These are phyloP conservation scores for Temnopleurus reevesii DNA, from an alignment of 53 echinoderm and acorn worm species.

Conservation along the genomic window DNA sequence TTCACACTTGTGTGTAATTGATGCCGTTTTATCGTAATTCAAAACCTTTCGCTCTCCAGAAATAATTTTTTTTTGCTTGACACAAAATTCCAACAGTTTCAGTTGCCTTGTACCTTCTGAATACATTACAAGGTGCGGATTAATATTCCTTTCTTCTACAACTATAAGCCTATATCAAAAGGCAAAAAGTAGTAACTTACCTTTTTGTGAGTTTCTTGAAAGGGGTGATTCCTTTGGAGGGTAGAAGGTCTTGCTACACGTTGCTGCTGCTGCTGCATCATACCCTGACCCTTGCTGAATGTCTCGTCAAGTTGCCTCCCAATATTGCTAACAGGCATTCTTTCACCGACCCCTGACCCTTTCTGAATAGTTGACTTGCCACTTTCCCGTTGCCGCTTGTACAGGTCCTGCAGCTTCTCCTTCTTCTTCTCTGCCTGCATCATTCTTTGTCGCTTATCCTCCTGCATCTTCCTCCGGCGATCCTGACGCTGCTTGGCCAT, in stretches of 20 bases:
- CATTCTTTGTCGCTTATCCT: constrained; percentile 65
- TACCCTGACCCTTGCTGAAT: constrained; percentile 73
- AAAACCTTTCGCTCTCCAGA: no score
- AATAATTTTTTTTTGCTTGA: no score
- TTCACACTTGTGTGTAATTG: no score
- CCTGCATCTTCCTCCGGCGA: constrained; percentile 73
- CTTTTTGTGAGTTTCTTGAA: constrained; percentile 49
- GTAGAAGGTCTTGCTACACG: constrained; percentile 11
- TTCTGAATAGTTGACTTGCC: constrained; percentile 59
- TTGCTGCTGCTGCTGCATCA: constrained; percentile 30
- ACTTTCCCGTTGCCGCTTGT: constrained; percentile 84
- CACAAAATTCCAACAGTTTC: no score
- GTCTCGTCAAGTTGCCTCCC: constrained; percentile 73
- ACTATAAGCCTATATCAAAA: no score
- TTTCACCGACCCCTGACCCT: background rate
- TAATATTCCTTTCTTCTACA: no score
- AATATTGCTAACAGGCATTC: background rate
- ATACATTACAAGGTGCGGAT: no score
- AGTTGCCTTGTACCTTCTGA: no score
- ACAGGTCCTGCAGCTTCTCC: constrained; percentile 80
- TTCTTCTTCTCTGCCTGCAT: constrained; percentile 76
- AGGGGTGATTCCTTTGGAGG: constrained; percentile 63
- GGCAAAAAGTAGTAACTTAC: no score
- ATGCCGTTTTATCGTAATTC: no score
- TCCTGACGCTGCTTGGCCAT: constrained; percentile 87